Percentiles rank a stretch among this genome's conserved stretches.
phyloP scores from a whole-genome alignment of 1,140 invertebrate species.

The Megathymus violae region DNA sequence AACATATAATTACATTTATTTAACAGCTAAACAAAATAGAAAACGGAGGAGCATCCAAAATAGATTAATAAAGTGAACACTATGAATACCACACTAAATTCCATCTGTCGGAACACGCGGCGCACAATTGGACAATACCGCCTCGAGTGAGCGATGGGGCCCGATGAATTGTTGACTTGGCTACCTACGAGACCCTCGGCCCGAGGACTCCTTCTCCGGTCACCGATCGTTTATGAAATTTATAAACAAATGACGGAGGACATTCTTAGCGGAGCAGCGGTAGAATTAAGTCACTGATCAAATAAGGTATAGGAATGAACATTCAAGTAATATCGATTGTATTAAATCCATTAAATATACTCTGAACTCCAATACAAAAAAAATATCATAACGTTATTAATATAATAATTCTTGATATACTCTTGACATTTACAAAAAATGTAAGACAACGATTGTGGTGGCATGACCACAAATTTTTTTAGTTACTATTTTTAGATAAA shows the following conservation, averaged over 20 bases:
- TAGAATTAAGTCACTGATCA: neutral
- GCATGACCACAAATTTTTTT: no score
- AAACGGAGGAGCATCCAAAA: constrained; percentile 43
- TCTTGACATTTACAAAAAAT: no score
- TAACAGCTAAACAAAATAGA: constrained; percentile 21
- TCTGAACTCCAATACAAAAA: no score
- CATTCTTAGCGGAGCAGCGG: no score
- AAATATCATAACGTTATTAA: no score
- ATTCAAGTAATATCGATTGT: no score
- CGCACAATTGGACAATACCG: constrained; percentile 69
- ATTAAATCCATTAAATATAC: no score
- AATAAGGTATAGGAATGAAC: no score
- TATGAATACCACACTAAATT: constrained; percentile 55
- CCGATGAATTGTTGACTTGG: constrained; percentile 67
- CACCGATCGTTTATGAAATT: constrained; percentile 25
- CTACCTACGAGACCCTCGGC: constrained; percentile 41
- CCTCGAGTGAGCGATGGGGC: constrained; percentile 65
- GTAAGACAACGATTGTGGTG: no score
- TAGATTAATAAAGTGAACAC: constrained; percentile 53
- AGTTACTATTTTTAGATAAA: no score
- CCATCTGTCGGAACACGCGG: constrained; percentile 46
- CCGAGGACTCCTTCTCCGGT: constrained; percentile 44
- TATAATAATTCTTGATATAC: no score
- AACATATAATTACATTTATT: no score
- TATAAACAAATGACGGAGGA: neutral